phyloP scores from a whole-genome alignment of 1,140 invertebrate species.

The Zaprionus ghesquierei region DNA sequence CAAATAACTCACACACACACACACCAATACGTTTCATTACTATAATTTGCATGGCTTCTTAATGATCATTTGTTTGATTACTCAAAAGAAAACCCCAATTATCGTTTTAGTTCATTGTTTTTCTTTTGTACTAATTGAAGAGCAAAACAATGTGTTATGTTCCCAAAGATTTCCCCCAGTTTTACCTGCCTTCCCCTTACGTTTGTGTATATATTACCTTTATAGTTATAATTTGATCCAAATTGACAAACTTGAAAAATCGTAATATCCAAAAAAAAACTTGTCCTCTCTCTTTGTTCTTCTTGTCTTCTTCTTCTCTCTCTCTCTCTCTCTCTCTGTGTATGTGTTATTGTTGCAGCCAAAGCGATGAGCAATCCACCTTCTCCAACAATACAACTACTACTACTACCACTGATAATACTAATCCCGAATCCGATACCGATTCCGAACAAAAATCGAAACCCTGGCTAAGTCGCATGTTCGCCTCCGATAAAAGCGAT shows the following conservation, averaged over 20 bases:
- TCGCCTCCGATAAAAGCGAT: conserved; percentile 54
- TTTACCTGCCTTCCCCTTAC: conserved; percentile 36
- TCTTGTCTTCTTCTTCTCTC: conserved; percentile 56
- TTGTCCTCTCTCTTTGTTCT: conserved; percentile 55
- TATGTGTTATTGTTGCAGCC: conserved; percentile 82
- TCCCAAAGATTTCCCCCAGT: conserved; percentile 21
- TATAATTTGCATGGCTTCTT: conserved; percentile 73
- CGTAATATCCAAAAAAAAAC: conserved; percentile 42
- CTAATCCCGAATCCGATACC: conserved; percentile 56
- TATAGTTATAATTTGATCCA: conserved; percentile 33
- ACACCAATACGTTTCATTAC: conserved; percentile 36
- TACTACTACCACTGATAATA: conserved; percentile 74
- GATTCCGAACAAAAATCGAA: conserved; percentile 70
- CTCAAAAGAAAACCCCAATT: not conserved
- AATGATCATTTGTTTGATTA: conserved; percentile 57
- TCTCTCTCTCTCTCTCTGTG: conserved; percentile 68
- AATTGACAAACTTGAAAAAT: conserved; percentile 34
- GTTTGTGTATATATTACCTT: conserved; percentile 37
- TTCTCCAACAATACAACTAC: conserved; percentile 69
- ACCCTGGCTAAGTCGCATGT: conserved; percentile 82
- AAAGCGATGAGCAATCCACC: conserved; percentile 76
- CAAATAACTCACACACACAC: not conserved
- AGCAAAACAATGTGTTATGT: conserved; percentile 35
- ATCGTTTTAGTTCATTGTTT: conserved; percentile 28
- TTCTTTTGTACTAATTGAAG: conserved; percentile 56